Conservation (phyloP, 1,140 invertebrate genomes). For the Papilio helenus region DNA sequence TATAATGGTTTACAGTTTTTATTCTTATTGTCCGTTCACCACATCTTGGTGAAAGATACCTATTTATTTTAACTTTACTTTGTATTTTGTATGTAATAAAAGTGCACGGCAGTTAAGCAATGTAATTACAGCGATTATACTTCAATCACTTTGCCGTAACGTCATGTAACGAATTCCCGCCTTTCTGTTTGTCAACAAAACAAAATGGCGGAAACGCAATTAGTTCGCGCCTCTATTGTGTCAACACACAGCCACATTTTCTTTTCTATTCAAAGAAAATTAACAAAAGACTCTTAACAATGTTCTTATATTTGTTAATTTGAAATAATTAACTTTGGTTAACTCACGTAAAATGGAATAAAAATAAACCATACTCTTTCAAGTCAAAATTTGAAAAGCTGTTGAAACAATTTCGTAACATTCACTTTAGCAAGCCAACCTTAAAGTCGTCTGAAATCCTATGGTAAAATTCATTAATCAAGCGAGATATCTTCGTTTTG, state of each 20-base stretch:
- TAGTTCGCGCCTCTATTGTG: slow-evolving; percentile 41
- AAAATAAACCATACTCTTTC: not conserved
- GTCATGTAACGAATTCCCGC: slow-evolving; percentile 26
- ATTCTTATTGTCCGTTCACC: not conserved
- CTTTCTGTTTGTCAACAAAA: slow-evolving; percentile 38
- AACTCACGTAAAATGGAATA: not conserved
- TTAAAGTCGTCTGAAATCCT: slow-evolving; percentile 29
- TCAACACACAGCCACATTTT: slow-evolving; percentile 16
- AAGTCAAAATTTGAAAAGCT: slow-evolving; percentile 8
- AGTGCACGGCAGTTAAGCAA: slow-evolving; percentile 13
- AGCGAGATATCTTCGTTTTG: slow-evolving; percentile 38
- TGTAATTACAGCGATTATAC: not conserved
- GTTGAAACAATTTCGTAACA: slow-evolving; percentile 31
- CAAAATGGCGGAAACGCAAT: slow-evolving; percentile 39
- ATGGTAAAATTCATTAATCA: slow-evolving; percentile 40
- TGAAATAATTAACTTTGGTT: not conserved
- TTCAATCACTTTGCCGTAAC: slow-evolving; percentile 2
- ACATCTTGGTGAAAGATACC: not conserved
- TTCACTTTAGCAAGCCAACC: slow-evolving; percentile 13
- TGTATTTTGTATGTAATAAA: not conserved
- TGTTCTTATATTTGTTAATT: not conserved
- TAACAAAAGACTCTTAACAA: slow-evolving; percentile 3
- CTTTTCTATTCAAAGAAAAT: slow-evolving; percentile 26
- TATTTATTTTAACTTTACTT: not conserved
- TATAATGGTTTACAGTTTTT: not conserved